These are phyloP conservation scores for Capitulum mitella DNA, from an alignment of 2,888 invertebrate species.

Conservation along the genomic window DNA sequence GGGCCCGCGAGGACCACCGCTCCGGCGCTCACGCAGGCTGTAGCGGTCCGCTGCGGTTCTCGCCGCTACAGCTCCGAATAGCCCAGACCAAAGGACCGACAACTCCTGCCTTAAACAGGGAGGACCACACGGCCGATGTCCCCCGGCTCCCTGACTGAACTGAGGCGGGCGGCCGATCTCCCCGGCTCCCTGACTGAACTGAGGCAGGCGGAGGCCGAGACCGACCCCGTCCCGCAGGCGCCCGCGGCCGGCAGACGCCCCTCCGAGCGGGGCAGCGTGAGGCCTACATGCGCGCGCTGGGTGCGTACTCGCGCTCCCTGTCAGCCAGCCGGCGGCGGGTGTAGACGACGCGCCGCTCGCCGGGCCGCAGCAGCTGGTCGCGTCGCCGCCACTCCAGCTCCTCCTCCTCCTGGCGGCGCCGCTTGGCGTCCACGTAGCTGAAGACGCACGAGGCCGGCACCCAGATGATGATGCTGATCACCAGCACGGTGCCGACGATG, in stretches of 20 bases:
- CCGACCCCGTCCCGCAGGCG: no score
- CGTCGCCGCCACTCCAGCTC: conserved; percentile 3
- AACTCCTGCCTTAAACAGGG: no score
- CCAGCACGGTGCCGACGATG: conserved; percentile 85
- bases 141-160: no score
- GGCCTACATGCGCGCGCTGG: background rate
- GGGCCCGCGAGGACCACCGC: no score
- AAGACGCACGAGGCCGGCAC: conserved; percentile 82
- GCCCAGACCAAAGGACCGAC: no score
- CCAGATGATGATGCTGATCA: conserved; percentile 88
- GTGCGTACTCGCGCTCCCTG: background rate
- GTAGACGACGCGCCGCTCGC: conserved; percentile 19
- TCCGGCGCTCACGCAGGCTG: no score
- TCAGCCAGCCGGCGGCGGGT: conserved; percentile 11
- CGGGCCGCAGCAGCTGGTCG: conserved; percentile 5
- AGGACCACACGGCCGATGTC: no score
- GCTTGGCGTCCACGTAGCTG: conserved; percentile 67
- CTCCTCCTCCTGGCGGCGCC: conserved; percentile 40
- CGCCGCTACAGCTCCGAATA: no score
- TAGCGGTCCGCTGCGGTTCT: no score
- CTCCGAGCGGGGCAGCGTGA: background rate
- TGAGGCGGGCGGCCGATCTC: no score
- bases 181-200: no score
- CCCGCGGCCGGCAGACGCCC: background rate
- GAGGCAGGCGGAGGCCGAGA: no score